Evolutionary conservation across 2,888 invertebrate genomes (phyloP).

Genomic region (Erebia epiphron): DNA sequence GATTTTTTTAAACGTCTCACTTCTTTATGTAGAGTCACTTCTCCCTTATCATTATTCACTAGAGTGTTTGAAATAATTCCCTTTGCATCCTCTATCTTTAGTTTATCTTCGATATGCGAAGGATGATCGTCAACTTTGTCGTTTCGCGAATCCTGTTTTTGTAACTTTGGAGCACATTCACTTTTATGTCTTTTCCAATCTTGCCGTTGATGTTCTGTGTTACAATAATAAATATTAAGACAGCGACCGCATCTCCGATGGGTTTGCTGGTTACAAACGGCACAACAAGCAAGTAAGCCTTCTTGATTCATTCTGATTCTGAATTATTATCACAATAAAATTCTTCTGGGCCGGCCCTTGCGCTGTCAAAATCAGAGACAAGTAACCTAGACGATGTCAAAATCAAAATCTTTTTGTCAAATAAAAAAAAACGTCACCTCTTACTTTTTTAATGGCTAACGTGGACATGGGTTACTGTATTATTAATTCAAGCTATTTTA

Average conservation of each 20-base stretch:
- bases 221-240: slow-evolving; percentile 89
- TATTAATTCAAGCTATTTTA: neutral
- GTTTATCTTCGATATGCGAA: slow-evolving; percentile 51
- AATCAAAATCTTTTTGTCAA: neutral
- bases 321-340: slow-evolving; percentile 53
- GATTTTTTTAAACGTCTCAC: slow-evolving; percentile 58
- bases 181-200: slow-evolving; percentile 91
- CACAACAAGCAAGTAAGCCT: slow-evolving; percentile 78
- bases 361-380: slow-evolving; percentile 37
- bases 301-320: slow-evolving; percentile 81
- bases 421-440: neutral
- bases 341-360: slow-evolving; percentile 56
- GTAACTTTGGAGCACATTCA: slow-evolving; percentile 78
- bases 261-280: slow-evolving; percentile 84
- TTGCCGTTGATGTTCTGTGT: slow-evolving; percentile 89
- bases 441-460: neutral
- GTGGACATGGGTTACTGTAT: neutral
- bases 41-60: slow-evolving; percentile 45
- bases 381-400: slow-evolving; percentile 16
- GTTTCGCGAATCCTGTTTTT: slow-evolving; percentile 60
- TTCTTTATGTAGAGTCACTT: slow-evolving; percentile 45
- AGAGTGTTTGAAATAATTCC: slow-evolving; percentile 36
- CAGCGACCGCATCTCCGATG: slow-evolving; percentile 89
- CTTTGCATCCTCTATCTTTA: slow-evolving; percentile 54
- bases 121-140: slow-evolving; percentile 56